Evolutionary conservation across 2,797 vertebrate genomes (phyloP).

Genomic region (Poeciliopsis turneri): DNA sequence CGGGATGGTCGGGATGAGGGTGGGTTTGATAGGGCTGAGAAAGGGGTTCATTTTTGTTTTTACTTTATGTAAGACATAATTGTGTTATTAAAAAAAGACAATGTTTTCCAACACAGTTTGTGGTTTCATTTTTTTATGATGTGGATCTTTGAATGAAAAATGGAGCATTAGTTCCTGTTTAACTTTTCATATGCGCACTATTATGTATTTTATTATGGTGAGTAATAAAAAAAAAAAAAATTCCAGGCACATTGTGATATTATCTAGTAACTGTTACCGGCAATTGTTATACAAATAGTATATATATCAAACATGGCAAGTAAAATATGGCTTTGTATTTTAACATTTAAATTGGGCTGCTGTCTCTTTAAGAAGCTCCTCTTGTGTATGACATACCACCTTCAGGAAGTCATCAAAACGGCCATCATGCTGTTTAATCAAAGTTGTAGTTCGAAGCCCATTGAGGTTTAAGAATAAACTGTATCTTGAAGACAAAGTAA

Average conservation of each 20-base stretch:
- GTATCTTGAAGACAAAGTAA: not conserved
- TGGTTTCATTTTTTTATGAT: conserved; percentile 26
- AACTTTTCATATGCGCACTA: not conserved
- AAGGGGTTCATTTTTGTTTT: conserved; percentile 71
- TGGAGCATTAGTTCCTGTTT: not conserved
- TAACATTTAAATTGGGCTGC: too few species aligned
- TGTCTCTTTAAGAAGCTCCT: too few species aligned
- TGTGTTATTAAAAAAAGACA: conserved; percentile 79
- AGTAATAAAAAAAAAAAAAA: too few species aligned
- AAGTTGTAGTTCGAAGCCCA: not conserved
- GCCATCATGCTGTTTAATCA: too few species aligned
- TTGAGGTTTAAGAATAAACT: not conserved
- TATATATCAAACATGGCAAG: too few species aligned
- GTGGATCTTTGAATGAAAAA: not conserved
- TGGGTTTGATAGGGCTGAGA: conserved; percentile 76
- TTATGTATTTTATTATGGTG: too few species aligned
- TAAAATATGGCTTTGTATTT: too few species aligned
- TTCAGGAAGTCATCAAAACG: too few species aligned
- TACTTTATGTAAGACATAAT: conserved; percentile 80
- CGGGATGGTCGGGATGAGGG: conserved; percentile 71
- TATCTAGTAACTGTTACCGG: too few species aligned
- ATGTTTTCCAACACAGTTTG: conserved; percentile 72
- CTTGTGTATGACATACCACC: too few species aligned
- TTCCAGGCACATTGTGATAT: too few species aligned
- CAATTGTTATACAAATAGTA: too few species aligned